These are phyloP conservation scores for Olivierus martensii DNA, from an alignment of 1,140 invertebrate species.

Conservation along the genomic window DNA sequence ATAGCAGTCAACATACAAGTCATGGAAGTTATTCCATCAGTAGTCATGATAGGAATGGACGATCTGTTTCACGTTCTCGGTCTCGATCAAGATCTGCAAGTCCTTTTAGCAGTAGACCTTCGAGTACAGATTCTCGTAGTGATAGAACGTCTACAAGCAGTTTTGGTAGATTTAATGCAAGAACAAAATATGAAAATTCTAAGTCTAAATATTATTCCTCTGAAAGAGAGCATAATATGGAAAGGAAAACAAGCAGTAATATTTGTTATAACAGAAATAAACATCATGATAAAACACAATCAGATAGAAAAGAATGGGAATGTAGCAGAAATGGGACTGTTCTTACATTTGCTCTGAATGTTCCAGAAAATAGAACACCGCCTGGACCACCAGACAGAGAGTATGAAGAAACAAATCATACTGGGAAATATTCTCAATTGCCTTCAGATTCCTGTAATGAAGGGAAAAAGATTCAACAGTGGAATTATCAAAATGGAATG, in stretches of 20 bases:
- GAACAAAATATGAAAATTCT: not conserved
- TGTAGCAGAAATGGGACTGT: constrained; percentile 1
- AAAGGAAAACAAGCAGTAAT: not conserved
- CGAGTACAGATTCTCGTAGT: constrained; percentile 3
- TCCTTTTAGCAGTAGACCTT: constrained; percentile 12
- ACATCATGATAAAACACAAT: constrained; percentile 1
- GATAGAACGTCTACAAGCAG: constrained; percentile 5
- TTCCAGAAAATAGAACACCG: not conserved
- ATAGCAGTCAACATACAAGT: constrained; percentile 5
- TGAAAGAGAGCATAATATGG: constrained; percentile 2
- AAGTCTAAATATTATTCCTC: constrained; percentile 6
- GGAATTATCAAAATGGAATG: too few species aligned
- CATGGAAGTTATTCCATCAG: not conserved
- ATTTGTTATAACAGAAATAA: constrained; percentile 4
- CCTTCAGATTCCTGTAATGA: too few species aligned
- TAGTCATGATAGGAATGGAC: not conserved
- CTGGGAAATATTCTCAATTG: too few species aligned
- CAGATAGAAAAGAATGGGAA: constrained; percentile 1
- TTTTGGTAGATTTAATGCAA: constrained; percentile 1
- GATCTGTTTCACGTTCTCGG: not conserved
- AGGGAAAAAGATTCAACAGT: too few species aligned
- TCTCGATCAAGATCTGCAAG: constrained; percentile 12
- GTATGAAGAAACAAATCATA: too few species aligned
- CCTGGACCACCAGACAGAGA: not conserved
- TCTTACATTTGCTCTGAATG: not conserved